A percentile compares a stretch with the other conserved stretches of the same genome.
Evolutionary conservation across 1,140 invertebrate species (phyloP).

Genomic region (Drosophila yakuba): DNA sequence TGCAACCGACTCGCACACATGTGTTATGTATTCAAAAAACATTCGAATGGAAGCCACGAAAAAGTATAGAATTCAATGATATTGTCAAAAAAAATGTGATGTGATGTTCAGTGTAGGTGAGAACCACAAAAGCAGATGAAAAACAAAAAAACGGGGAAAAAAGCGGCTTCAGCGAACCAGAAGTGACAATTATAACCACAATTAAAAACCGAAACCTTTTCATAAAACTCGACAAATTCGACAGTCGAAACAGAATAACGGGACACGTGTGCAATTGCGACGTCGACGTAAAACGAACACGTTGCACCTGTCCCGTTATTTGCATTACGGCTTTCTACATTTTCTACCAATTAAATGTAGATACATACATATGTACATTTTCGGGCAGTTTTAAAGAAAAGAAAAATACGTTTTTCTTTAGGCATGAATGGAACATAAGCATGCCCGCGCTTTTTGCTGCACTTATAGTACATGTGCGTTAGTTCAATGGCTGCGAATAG

Average conservation of each 20-base stretch:
- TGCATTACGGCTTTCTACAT: slow-evolving; percentile 4
- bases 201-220: slow-evolving; percentile 42
- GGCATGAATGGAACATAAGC: slow-evolving; percentile 60
- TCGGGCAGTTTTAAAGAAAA: neutral
- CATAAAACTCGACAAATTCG: slow-evolving; percentile 28
- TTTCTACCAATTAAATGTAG: slow-evolving; percentile 3
- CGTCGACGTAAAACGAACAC: slow-evolving; percentile 31
- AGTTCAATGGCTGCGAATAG: slow-evolving; percentile 37
- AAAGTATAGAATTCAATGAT: slow-evolving; percentile 13
- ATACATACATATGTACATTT: neutral
- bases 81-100: slow-evolving; percentile 26
- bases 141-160: neutral
- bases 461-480: slow-evolving; percentile 10
- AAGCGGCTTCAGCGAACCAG: slow-evolving; percentile 12
- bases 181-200: slow-evolving; percentile 61
- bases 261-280: slow-evolving; percentile 55
- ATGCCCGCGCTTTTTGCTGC: slow-evolving; percentile 37
- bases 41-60: slow-evolving; percentile 17
- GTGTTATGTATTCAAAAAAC: slow-evolving; percentile 63
- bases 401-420: neutral
- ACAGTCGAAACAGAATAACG: slow-evolving; percentile 6
- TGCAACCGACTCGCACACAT: slow-evolving; percentile 47
- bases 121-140: neutral
- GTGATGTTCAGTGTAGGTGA: neutral
- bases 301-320: slow-evolving; percentile 60